Evolutionary conservation across 2,888 invertebrate species (phyloP).

Genomic region (Noctua comes): DNA sequence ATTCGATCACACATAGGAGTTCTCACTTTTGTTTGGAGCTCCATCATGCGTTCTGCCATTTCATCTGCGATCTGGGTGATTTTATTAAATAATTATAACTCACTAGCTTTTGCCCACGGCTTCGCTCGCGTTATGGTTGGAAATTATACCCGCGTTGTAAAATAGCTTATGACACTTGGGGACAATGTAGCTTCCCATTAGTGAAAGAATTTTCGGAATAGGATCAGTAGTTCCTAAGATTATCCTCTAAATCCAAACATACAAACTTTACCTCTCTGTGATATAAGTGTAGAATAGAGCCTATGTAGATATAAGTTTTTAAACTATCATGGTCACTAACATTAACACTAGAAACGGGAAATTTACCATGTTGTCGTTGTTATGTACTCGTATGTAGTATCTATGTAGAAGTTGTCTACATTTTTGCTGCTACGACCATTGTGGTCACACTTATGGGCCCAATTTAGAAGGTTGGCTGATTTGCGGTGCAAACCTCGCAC

Average conservation of each 20-base stretch:
- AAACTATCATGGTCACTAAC: no score
- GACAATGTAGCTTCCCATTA: no score
- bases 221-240: not conserved
- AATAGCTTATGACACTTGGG: no score
- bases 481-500: not conserved
- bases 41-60: conserved; percentile 88
- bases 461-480: not conserved
- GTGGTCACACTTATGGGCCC: no score
- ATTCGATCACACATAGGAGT: conserved; percentile 86
- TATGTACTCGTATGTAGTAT: not conserved
- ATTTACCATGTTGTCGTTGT: no score
- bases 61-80: conserved; percentile 87
- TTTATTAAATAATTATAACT: not conserved
- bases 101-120: not conserved
- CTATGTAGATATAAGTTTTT: no score
- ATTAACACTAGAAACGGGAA: no score
- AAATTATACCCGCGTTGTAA: no score
- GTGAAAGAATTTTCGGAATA: not conserved
- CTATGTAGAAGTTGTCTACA: not conserved
- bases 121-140: no score
- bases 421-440: not conserved
- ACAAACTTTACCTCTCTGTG: not conserved
- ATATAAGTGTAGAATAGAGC: not conserved
- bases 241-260: not conserved
- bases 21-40: conserved; percentile 88